Evolutionary conservation across 2,113 vertebrate species (phyloP).

Genomic region (Gadus macrocephalus): DNA sequence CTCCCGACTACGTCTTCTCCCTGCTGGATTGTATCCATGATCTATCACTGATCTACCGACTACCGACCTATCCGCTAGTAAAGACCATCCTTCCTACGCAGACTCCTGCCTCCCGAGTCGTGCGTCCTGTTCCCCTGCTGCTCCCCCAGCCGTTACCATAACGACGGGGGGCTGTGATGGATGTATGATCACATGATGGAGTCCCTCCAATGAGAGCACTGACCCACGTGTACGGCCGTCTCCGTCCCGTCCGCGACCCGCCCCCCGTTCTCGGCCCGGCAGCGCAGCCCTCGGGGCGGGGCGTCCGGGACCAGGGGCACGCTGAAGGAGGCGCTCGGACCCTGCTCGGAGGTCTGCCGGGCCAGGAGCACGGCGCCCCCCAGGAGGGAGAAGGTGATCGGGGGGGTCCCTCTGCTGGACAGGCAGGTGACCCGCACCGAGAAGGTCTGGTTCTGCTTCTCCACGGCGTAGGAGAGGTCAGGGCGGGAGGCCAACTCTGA

Average conservation of each 20-base stretch:
- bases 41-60: no score
- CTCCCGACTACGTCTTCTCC: no score
- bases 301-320: conserved; percentile 41
- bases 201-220: conserved; percentile 17
- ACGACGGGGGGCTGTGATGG: no score
- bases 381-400: conserved; percentile 55
- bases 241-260: neutral
- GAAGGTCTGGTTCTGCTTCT: conserved; percentile 37
- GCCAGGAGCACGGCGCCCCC: neutral
- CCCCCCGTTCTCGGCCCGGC: conserved; percentile 51
- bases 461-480: conserved; percentile 48
- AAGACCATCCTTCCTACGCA: no score
- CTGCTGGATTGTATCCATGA: no score
- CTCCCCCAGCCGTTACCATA: no score
- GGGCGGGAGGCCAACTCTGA: conserved; percentile 56
- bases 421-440: conserved; percentile 46
- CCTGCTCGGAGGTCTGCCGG: neutral
- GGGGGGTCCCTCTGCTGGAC: conserved; percentile 41
- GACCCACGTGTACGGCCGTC: conserved; percentile 55
- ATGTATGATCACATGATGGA: neutral
- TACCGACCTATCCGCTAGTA: no score
- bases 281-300: conserved; percentile 39
- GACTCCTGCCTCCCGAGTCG: no score
- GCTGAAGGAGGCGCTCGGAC: conserved; percentile 18
- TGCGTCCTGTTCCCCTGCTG: no score